Percentiles rank a stretch among this genome's conserved stretches.
phyloP scores from a whole-genome alignment of 2,888 invertebrate genomes.

The Chalcis sispes region DNA sequence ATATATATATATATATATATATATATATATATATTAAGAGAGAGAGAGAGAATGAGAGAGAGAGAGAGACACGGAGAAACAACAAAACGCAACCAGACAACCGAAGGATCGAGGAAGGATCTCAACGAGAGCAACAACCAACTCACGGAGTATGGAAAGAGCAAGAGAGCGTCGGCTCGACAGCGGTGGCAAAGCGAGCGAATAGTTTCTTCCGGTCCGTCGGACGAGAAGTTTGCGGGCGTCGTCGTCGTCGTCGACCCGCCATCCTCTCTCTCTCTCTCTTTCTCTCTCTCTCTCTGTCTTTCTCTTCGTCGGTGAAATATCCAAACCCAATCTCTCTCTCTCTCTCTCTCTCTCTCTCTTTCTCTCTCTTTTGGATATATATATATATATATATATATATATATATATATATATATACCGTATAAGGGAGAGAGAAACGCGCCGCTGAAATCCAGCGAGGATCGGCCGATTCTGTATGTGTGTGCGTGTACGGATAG shows the following conservation, averaged over 20 bases:
- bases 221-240: conserved; percentile 58
- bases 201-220: conserved; percentile 55
- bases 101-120: neutral
- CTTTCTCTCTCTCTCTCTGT: conserved; percentile 14
- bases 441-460: too few relatives aligned
- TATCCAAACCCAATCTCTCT: conserved; percentile 2
- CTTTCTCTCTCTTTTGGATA: conserved; percentile 6
- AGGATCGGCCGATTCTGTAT: too few relatives aligned
- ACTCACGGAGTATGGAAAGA: conserved; percentile 7
- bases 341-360: conserved; percentile 22
- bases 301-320: conserved; percentile 6
- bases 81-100: neutral
- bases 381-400: neutral
- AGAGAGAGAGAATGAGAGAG: neutral
- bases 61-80: neutral
- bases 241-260: conserved; percentile 53
- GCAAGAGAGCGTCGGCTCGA: conserved; percentile 30
- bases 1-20: too few relatives aligned
- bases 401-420: neutral
- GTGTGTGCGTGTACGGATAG: conserved; percentile 7
- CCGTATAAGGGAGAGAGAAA: too few relatives aligned
- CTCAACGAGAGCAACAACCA: too few relatives aligned
- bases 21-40: neutral
- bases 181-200: conserved; percentile 40
- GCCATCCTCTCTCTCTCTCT: conserved; percentile 19